Evolutionary conservation across 2,888 invertebrate species (phyloP), one percentile per base, ranked within the genome.

Genomic region (Ochropleura leucogaster): DNA sequence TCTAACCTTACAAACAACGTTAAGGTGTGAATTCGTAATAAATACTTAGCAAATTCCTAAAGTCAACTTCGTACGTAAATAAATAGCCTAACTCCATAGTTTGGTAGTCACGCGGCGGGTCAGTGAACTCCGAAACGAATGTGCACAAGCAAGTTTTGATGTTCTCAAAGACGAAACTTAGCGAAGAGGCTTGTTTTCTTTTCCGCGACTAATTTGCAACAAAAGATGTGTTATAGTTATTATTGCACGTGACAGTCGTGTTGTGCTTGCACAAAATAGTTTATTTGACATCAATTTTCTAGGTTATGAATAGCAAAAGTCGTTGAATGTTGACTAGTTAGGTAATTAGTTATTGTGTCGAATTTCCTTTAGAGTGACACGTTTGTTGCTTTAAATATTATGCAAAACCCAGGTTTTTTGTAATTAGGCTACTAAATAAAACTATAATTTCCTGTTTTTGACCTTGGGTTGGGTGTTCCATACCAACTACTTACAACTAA

Each of bases 11-110:
- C 69, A 79, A 79, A 79, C 78, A 81, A 74, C 72, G 12, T 47
- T 9, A 80, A 84, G 75, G 80, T 80, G 88, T 82, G 47, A 84
- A 86, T 82, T 80, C 74, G 74, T 85, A 78, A 79, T 84, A 82
- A 84, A 78, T 72, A 80, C 60, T 63, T 57, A 18, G 68, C 80
- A 59, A 87, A 87, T 85, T 80, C 77, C 75, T 86, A 73, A 74
- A 80, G 82, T 82, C 75, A 82, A 87, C 71, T 82, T 75, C 51
- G 71, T 80, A 80, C 73, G 70, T 85, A 80, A 85, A 76, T 80
- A 87, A 82, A 85, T 74, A 72, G 64, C 70, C 63, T 64, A 80
- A 83, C 64, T 78, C 65, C 60, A 68, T 81, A 85, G 65, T 78
- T 87, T 68, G 73, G 64, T 55, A 74, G 80, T 87, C 88, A 87